Conservation (phyloP, 1,140 invertebrate species). For the Drosophila willistoni region DNA sequence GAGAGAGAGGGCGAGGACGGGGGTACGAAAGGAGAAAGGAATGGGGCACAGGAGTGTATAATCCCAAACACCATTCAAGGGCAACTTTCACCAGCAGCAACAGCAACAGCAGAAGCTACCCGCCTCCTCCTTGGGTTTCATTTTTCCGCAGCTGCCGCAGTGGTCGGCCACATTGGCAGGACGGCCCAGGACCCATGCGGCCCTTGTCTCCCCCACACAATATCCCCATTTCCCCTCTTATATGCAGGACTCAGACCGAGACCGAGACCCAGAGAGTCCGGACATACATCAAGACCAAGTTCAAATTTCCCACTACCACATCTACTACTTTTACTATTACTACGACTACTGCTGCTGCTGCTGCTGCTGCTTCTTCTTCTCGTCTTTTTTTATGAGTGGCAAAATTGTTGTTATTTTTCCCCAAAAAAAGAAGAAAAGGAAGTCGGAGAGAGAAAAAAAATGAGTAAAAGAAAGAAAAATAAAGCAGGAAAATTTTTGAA, state of each 20-base stretch:
- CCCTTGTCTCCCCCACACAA: not conserved
- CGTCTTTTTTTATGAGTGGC: slow-evolving; percentile 55
- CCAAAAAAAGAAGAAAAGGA: slow-evolving; percentile 27
- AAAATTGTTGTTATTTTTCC: slow-evolving; percentile 59
- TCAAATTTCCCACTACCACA: slow-evolving; percentile 75
- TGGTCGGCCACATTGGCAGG: slow-evolving; percentile 75
- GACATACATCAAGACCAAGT: slow-evolving; percentile 78
- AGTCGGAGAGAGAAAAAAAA: slow-evolving; percentile 6
- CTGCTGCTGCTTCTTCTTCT: slow-evolving; percentile 32
- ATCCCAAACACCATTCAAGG: slow-evolving; percentile 79
- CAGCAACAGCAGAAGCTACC: not conserved
- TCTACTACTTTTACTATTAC: slow-evolving; percentile 52
- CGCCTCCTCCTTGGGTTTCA: slow-evolving; percentile 59
- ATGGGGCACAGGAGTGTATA: slow-evolving; percentile 39
- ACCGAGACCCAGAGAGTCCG: slow-evolving; percentile 39
- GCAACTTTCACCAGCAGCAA: slow-evolving; percentile 71
- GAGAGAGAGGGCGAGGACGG: not conserved
- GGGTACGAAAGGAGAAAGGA: slow-evolving; percentile 12
- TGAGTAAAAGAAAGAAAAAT: slow-evolving; percentile 38
- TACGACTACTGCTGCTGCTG: slow-evolving; percentile 24
- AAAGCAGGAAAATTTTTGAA: slow-evolving; percentile 61
- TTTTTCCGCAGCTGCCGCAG: slow-evolving; percentile 70
- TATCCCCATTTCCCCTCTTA: not conserved
- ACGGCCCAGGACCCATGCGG: slow-evolving; percentile 27
- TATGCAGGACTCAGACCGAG: not conserved